These are phyloP conservation scores for Trichogramma evanescens DNA, from an alignment of 2,888 invertebrate genomes.

Conservation along the genomic window DNA sequence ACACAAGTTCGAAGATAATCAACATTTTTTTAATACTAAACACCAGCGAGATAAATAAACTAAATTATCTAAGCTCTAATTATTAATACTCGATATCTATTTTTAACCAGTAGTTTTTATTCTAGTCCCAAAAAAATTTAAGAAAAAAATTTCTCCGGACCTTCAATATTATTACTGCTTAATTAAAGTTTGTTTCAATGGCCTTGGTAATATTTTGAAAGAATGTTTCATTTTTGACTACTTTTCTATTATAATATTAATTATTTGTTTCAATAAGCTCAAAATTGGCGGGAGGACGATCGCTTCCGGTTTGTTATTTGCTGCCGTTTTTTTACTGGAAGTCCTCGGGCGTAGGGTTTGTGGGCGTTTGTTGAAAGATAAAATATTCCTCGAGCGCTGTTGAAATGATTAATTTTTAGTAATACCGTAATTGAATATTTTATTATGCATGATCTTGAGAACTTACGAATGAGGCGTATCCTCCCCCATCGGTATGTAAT, in stretches of 20 bases:
- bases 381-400: constrained; percentile 75
- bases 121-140: too few relatives aligned
- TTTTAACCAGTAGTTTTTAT: too few relatives aligned
- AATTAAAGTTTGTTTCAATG: too few relatives aligned
- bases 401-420: neutral
- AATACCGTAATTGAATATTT: neutral
- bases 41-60: too few relatives aligned
- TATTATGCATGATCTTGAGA: neutral
- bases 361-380: constrained; percentile 80
- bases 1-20: too few relatives aligned
- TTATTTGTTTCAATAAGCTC: constrained; percentile 44
- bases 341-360: constrained; percentile 79
- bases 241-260: constrained; percentile 44
- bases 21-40: too few relatives aligned
- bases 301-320: constrained; percentile 44
- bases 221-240: neutral
- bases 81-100: too few relatives aligned
- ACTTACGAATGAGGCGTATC: constrained; percentile 70
- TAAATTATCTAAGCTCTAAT: too few relatives aligned
- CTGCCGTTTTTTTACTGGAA: constrained; percentile 57
- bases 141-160: too few relatives aligned
- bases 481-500: constrained; percentile 82
- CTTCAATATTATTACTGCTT: too few relatives aligned
- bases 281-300: constrained; percentile 48
- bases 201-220: too few relatives aligned